phyloP scores from a whole-genome alignment of 2,797 vertebrate genomes.

The Chrosomus eos region DNA sequence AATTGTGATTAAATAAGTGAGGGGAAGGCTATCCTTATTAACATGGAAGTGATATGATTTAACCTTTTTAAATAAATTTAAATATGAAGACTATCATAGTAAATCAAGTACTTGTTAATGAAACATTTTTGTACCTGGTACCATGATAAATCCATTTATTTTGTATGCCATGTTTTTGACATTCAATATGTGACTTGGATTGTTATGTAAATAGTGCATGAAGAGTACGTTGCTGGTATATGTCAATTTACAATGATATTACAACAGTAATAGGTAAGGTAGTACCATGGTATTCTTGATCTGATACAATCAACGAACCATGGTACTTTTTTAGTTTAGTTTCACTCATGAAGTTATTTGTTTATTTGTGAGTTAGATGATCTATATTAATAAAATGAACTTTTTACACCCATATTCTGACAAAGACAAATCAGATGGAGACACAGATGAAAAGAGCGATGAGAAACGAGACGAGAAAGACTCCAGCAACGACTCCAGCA shows the following conservation, averaged over 20 bases:
- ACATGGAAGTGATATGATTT: not conserved
- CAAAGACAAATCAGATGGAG: conserved; percentile 39
- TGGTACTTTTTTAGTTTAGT: not conserved
- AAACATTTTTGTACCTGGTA: not conserved
- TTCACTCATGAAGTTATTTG: not conserved
- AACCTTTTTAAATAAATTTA: too few relatives aligned
- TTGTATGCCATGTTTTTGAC: not conserved
- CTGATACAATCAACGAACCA: not conserved
- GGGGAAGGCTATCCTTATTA: not conserved
- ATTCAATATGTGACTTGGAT: not conserved
- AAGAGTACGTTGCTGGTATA: not conserved
- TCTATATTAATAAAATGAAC: not conserved
- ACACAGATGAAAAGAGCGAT: conserved; percentile 17
- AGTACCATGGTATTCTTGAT: not conserved
- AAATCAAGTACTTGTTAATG: not conserved
- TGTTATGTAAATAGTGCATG: not conserved
- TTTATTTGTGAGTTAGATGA: not conserved
- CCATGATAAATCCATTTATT: not conserved
- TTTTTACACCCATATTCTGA: conserved; percentile 40
- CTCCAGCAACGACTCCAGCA: conserved; percentile 26
- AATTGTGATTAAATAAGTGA: too few relatives aligned
- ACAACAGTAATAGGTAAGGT: not conserved
- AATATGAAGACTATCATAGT: not conserved
- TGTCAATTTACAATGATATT: not conserved
- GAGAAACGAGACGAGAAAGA: conserved; percentile 50